Percentiles rank a stretch among this genome's conserved stretches.
phyloP scores from a whole-genome alignment of 2,888 invertebrate species.

The Agrochola litura region DNA sequence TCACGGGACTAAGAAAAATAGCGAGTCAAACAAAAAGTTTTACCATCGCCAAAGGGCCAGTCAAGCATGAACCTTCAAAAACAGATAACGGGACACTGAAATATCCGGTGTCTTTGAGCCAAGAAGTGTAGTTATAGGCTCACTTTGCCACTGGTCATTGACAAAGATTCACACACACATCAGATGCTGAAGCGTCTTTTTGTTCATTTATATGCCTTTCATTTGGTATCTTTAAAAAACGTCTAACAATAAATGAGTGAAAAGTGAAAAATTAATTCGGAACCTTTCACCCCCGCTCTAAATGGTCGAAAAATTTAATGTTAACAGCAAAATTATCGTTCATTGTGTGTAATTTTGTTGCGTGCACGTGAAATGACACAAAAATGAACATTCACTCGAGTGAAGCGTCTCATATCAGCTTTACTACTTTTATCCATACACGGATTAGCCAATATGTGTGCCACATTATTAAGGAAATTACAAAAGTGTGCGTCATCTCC shows the following conservation, averaged over 20 bases:
- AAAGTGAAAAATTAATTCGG: not conserved
- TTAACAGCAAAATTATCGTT: not conserved
- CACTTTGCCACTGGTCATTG: constrained; percentile 56
- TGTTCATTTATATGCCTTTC: not conserved
- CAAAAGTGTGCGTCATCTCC: constrained; percentile 11
- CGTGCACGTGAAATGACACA: not conserved
- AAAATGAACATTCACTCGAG: not conserved
- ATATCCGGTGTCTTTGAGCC: constrained; percentile 69
- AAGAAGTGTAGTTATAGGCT: constrained; percentile 58
- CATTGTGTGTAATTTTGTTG: not conserved
- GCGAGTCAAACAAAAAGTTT: constrained; percentile 76
- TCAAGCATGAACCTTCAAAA: constrained; percentile 78
- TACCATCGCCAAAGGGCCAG: constrained; percentile 75
- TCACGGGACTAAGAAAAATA: constrained; percentile 77
- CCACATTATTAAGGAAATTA: constrained; percentile 12
- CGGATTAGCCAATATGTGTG: not conserved
- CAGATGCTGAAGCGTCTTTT: not conserved
- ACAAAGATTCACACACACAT: constrained; percentile 51
- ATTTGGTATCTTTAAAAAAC: not conserved
- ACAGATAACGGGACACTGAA: constrained; percentile 72
- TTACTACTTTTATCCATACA: not conserved
- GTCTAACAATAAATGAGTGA: not conserved
- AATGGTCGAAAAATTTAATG: not conserved
- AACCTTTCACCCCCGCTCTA: too few species aligned
- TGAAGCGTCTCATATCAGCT: not conserved